A percentile compares a stretch with the other conserved stretches of the same genome.
Conservation (phyloP, 92 coral and sea anemone genomes). For the Galaxea fascicularis region DNA sequence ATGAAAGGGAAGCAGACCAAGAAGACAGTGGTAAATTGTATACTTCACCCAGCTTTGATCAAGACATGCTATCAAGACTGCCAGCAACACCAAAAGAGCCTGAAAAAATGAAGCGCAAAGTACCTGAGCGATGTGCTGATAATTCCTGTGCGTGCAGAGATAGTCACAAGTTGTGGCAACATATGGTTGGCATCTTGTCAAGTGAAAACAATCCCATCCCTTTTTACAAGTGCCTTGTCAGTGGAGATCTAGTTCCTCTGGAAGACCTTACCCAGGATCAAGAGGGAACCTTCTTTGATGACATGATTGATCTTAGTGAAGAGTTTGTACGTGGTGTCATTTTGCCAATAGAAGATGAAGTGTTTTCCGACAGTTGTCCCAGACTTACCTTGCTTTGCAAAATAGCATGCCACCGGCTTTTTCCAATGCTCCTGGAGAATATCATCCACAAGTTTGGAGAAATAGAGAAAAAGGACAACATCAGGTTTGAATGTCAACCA, state of each 20-base stretch:
- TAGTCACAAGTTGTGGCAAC: slow-evolving; percentile 29
- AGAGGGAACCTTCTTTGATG: slow-evolving; percentile 39
- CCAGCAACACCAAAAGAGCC: neutral
- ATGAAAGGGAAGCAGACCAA: slow-evolving; percentile 12
- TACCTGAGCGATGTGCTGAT: slow-evolving; percentile 20
- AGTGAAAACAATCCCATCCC: slow-evolving; percentile 46
- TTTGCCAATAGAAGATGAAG: slow-evolving; percentile 14
- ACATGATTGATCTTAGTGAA: slow-evolving; percentile 34
- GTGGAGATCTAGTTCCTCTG: slow-evolving; percentile 17
- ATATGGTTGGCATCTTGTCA: slow-evolving; percentile 34
- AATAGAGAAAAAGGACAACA: slow-evolving; percentile 32
- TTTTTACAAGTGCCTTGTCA: slow-evolving; percentile 33
- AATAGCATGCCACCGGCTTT: slow-evolving; percentile 31
- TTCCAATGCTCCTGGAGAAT: slow-evolving; percentile 18
- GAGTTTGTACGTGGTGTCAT: slow-evolving; percentile 20
- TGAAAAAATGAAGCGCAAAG: neutral
- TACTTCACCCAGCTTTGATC: neutral
- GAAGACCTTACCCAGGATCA: slow-evolving; percentile 14
- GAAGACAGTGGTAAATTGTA: neutral
- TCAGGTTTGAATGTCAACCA: slow-evolving; percentile 35
- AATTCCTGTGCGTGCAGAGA: slow-evolving; percentile 46
- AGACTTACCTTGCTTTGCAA: slow-evolving; percentile 35
- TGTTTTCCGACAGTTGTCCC: slow-evolving; percentile 14
- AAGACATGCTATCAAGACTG: neutral
- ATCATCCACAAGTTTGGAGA: slow-evolving; percentile 23